Evolutionary conservation across 2,888 invertebrate species (phyloP).

Genomic region (Xestia sexstrigata): DNA sequence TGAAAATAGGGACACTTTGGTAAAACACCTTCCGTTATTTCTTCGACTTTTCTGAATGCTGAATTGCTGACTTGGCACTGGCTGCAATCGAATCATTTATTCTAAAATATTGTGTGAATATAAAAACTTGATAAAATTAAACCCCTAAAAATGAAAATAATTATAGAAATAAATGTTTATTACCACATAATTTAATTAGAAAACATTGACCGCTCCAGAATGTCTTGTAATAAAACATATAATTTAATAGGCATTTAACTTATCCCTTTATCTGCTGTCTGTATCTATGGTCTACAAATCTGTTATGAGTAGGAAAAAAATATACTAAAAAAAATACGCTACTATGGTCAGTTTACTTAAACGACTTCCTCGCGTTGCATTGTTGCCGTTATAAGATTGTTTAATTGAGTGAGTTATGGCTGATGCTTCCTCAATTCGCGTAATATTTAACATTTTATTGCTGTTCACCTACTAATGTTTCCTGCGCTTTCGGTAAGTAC

Average conservation of each 20-base stretch:
- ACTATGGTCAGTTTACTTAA: slow-evolving; percentile 76
- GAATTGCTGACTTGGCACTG: not conserved
- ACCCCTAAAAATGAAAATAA: slow-evolving; percentile 51
- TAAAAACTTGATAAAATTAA: slow-evolving; percentile 14
- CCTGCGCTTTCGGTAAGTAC: slow-evolving; percentile 75
- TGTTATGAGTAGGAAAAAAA: slow-evolving; percentile 53
- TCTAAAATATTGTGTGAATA: slow-evolving; percentile 17
- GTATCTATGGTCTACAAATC: slow-evolving; percentile 48
- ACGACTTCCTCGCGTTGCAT: slow-evolving; percentile 74
- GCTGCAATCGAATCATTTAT: not conserved
- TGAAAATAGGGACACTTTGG: not conserved
- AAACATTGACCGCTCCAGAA: slow-evolving; percentile 49
- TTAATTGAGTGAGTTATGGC: slow-evolving; percentile 75
- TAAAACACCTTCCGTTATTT: not conserved
- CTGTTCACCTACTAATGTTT: slow-evolving; percentile 71
- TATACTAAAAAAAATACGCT: slow-evolving; percentile 64
- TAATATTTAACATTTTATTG: slow-evolving; percentile 74
- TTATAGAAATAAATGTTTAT: slow-evolving; percentile 52
- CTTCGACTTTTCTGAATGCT: not conserved
- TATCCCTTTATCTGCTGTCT: slow-evolving; percentile 55
- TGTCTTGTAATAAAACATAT: slow-evolving; percentile 59
- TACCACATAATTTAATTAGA: slow-evolving; percentile 50
- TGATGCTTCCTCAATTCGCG: slow-evolving; percentile 77
- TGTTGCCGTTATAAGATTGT: slow-evolving; percentile 71
- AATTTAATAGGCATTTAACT: slow-evolving; percentile 69